Percentiles rank a stretch among this genome's conserved stretches.
These are phyloP conservation scores for Drosophila colorata DNA, from an alignment of 2,888 invertebrate genomes.

Conservation along the genomic window DNA sequence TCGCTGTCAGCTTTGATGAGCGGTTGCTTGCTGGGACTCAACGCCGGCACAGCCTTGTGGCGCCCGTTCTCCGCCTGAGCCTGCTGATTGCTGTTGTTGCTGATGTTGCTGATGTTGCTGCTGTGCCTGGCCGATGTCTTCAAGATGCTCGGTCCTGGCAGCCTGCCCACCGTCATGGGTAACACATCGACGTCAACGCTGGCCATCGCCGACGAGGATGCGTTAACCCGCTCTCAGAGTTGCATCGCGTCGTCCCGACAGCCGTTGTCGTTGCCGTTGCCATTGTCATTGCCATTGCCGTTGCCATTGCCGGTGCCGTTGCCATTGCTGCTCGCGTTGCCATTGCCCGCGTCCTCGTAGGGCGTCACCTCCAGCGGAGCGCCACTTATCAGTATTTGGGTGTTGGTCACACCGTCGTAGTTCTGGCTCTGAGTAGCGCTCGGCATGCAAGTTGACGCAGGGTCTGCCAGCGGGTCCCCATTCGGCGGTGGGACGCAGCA, in stretches of 20 bases:
- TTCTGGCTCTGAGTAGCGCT: conserved; percentile 83
- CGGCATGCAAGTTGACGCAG: conserved; percentile 81
- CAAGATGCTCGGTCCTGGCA: conserved; percentile 85
- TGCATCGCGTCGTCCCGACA: conserved; percentile 80
- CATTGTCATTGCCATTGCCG: conserved; percentile 28
- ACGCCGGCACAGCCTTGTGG: conserved; percentile 34
- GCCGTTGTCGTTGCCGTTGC: conserved; percentile 50
- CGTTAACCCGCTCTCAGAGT: conserved; percentile 87
- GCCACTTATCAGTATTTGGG: conserved; percentile 85
- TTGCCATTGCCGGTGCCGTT: conserved; percentile 26
- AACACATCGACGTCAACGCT: conserved; percentile 53
- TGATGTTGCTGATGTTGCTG: conserved; percentile 40
- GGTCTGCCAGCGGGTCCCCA: conserved; percentile 88
- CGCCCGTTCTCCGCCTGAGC: conserved; percentile 60
- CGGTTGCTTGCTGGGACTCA: conserved; percentile 78
- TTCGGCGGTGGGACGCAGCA: conserved; percentile 89
- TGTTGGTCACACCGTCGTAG: conserved; percentile 86
- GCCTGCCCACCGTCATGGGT: conserved; percentile 56
- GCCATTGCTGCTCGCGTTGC: conserved; percentile 25
- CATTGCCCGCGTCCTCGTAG: conserved; percentile 60
- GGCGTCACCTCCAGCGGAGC: conserved; percentile 57
- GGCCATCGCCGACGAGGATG: conserved; percentile 66
- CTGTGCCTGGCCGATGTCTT: conserved; percentile 82
- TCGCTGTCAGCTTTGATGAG: conserved; percentile 72
- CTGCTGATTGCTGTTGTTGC: conserved; percentile 54